Evolutionary conservation across 2,797 vertebrate genomes (phyloP), one percentile per base, ranked within the genome.

Genomic region (Syngnathus acus): DNA sequence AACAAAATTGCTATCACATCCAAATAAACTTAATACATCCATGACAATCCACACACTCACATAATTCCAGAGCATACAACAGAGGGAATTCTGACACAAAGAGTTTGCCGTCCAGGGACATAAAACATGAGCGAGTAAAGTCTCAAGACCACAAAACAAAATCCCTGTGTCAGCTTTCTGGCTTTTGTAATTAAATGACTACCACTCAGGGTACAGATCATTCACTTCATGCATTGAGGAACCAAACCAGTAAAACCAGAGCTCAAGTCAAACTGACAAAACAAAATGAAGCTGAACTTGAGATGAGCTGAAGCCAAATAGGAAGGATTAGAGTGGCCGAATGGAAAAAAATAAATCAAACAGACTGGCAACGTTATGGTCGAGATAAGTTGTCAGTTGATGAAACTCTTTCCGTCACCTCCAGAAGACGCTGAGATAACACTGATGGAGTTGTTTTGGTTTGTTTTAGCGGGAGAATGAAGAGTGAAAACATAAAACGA

Each of bases 191-290:
- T 74, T 68, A 76, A 53, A 76, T 70, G 75, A 85, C 77, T 53
- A 68, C 80, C 82, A 86, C 80, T 83, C 72, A 61, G 76, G 67
- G 66, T 71, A 87, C 78, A 84, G 67, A 85, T 78, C 85, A 89
- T 86, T 84, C 80, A 87, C 73, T 75, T 86, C 89, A 90, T 90
- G 88, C 89, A 88, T 80, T 74, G 81, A 89, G 83, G 85, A 79
- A 89, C 80, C 73, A 85, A 89, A 87, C 72, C 76, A 78, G 85
- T 79, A 80, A 64, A 84, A 76, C 68, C 65, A 75, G 74, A 88
- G 83, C 69, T 81, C 48, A 58, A 87, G 73, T 72, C 80, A 61
- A 83, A 85, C 76, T 60, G 66, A 88, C 80, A 78, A 82, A 66
- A 85, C 69, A 73, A 70, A 75, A 84, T 65, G 79, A 86, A 79